Evolutionary conservation across 2,888 invertebrate species (phyloP), one percentile per base, ranked within the genome.

Genomic region (Apodemia hepburni): DNA sequence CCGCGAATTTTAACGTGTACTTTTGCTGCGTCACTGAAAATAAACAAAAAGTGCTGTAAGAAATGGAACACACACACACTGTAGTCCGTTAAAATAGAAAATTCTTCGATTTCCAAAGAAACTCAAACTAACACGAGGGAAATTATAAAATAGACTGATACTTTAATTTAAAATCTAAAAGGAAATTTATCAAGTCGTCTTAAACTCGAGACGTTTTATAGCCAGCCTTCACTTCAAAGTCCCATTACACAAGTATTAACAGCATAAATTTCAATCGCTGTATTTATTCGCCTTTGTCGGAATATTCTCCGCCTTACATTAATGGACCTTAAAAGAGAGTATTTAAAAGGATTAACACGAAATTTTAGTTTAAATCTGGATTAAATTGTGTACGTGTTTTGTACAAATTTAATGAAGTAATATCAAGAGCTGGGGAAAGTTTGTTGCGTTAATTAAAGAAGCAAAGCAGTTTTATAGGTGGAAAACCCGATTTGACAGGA

Each of bases 211-310:
- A 15, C 29, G 8, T 57, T 57, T 57, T 57, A 57, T 57, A 57
- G 54, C 29, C 27, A 51, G 22, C 8, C 18, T 27, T 27, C 27
- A 27, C 27, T 57, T 29, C 42, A 42, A 12, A 42, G 12, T 42
- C 15, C 42, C 54, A 51, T 51, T 54, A 22, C 54, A 22, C 54
- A 54, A 54, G 54, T 54, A 54, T 54, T 54, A 12, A 22, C 54
- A 27, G 27, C 54, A 54, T 54, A 54, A 54, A 54, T 54, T 22
- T 54, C 22, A 54, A 54, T 54, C 27, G 27, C 54, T 27, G 42
- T 42, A 42, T 42, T 54, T 54, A 54, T 27, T 15, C 54, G 54
- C 18, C 9, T 6, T 22, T 22, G 11, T 27, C 2, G 15, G 11
- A 54, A 54, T 54, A 27, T 54, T 15, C 18, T 49, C 17, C 9